Evolutionary conservation across 1,140 invertebrate species (phyloP), one percentile per base, ranked within the genome.

Genomic region (Oedothorax gibbosus): DNA sequence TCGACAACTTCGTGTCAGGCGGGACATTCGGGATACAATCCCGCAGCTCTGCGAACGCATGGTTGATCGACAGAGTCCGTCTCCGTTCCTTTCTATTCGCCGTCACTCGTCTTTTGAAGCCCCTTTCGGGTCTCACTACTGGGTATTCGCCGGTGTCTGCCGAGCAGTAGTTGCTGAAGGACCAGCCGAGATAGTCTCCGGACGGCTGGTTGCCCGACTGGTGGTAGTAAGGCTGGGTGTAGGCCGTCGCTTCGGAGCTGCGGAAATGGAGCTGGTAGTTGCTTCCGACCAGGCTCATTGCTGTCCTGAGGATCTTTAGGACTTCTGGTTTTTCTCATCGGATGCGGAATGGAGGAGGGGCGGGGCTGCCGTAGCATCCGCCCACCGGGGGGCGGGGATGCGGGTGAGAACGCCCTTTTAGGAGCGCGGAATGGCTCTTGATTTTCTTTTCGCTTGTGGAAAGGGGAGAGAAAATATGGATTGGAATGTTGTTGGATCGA

Each of bases 11-110:
- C 0, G 97, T 99, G 89, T 99, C 97, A 0, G 95, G 93, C 0
- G 97, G 97, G 7, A 99, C 97, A 88, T 98, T 98, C 0, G 98
- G 98, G 88, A 99, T 99, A 89, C 96, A 96, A 81, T 97, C 96
- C 4, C 97, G 90, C 0, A 99, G 91, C 88, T 96, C 95, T 0
- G 96, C 94, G 89, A 99, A 99, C 0, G 97, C 97, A 85, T 95
- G 97, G 91, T 99, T 99, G 87, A 99, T 98, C 87, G 95, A 97
- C 90, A 97, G 95, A 0, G 97, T 99, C 79, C 93, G 88, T 88
- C 97, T 91, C 68, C 97, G 90, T 90, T 99, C 97, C 89, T 99
- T 99, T 90, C 97, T 97, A 90, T 99, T 99, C 54, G 97, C 96
- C 20, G 87, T 88, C 14, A 80, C 80, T 62, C 88, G 76, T 76